phyloP scores from a whole-genome alignment of 2,113 vertebrate species.

The Puffinus mauretanicus region DNA sequence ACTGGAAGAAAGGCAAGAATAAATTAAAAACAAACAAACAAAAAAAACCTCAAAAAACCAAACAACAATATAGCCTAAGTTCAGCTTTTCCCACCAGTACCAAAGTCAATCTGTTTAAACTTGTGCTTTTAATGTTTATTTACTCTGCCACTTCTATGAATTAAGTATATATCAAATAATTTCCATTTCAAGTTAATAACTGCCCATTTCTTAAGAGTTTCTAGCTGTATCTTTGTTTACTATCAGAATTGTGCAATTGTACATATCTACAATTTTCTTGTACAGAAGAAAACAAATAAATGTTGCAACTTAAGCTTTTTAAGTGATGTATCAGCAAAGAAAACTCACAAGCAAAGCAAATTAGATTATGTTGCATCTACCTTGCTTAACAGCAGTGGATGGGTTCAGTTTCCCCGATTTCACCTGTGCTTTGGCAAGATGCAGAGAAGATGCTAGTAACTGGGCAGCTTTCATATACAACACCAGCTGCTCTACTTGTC shows the following conservation, averaged over 20 bases:
- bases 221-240: not conserved
- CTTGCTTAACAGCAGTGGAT: slow-evolving; percentile 93
- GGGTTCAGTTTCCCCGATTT: slow-evolving; percentile 94
- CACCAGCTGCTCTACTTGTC: slow-evolving; percentile 95
- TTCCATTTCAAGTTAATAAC: not conserved
- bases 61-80: not conserved
- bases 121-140: not conserved
- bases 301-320: not conserved
- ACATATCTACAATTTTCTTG: not conserved
- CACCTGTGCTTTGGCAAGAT: slow-evolving; percentile 94
- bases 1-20: slow-evolving; percentile 72
- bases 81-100: not conserved
- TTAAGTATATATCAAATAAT: not conserved
- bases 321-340: not conserved
- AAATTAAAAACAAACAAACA: not conserved
- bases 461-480: slow-evolving; percentile 96
- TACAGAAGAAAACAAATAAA: not conserved
- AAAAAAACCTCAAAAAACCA: not conserved
- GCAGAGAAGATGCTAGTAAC: slow-evolving; percentile 91
- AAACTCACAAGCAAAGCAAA: not conserved
- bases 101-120: not conserved
- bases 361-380: slow-evolving; percentile 48
- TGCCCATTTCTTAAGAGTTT: not conserved
- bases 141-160: not conserved
- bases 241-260: not conserved